These are phyloP conservation scores for Andricus grossulariae DNA, from an alignment of 1,140 invertebrate species.

Conservation along the genomic window DNA sequence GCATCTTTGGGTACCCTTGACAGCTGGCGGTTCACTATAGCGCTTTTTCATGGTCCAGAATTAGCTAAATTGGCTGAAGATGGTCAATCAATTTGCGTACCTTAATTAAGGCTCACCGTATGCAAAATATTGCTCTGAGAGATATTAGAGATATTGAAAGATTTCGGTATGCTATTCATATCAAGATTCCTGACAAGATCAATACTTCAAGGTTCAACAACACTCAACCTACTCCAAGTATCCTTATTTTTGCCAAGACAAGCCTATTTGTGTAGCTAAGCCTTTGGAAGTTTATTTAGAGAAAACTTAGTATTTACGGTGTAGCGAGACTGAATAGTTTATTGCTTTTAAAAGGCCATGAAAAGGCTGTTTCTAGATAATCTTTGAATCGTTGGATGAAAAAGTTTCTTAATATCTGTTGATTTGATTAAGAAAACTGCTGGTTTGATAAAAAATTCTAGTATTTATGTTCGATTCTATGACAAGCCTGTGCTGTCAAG, in stretches of 20 bases:
- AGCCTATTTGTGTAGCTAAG: neutral
- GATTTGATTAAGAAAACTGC: slow-evolving; percentile 7
- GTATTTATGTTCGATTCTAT: neutral
- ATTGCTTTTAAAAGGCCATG: neutral
- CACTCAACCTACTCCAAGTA: neutral
- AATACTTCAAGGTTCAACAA: too few relatives aligned
- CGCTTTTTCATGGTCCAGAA: too few relatives aligned
- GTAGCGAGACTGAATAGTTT: neutral
- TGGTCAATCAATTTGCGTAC: too few relatives aligned
- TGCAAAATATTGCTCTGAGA: too few relatives aligned
- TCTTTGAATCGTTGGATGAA: neutral
- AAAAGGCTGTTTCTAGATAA: neutral
- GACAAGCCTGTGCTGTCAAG: too few relatives aligned
- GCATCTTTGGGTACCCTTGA: too few relatives aligned
- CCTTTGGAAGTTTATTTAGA: neutral
- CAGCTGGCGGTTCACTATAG: too few relatives aligned
- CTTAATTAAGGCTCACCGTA: too few relatives aligned
- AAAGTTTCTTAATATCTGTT: neutral
- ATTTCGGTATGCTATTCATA: too few relatives aligned
- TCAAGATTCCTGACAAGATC: too few relatives aligned
- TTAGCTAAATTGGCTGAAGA: too few relatives aligned
- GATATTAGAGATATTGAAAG: too few relatives aligned
- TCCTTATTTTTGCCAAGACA: neutral
- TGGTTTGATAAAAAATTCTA: neutral
- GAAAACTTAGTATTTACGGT: neutral